Conservation (phyloP, 2,113 vertebrate species). For the Microcebus jonahi region DNA sequence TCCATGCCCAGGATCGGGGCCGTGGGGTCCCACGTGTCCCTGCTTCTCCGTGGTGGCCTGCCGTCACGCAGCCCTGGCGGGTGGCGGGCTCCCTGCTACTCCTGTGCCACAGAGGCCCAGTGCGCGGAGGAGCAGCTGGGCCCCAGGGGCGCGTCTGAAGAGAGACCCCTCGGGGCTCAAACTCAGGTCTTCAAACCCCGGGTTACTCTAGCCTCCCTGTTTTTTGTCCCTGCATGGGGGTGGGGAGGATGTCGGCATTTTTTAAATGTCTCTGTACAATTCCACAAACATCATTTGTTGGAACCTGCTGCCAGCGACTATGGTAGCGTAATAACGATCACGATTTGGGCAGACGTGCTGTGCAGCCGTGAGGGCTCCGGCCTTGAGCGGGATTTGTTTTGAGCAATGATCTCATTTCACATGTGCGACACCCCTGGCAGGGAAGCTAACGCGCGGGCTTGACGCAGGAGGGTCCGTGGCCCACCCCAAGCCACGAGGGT, state of each 20-base stretch:
- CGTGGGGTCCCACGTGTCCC: too few species aligned
- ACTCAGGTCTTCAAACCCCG: too few species aligned
- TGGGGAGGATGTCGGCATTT: too few species aligned
- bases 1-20: background rate
- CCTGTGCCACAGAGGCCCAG: too few species aligned
- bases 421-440: too few species aligned
- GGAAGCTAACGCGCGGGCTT: too few species aligned
- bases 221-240: background rate
- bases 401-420: too few species aligned
- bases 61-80: background rate
- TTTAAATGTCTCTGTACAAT: background rate
- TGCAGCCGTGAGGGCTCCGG: too few species aligned
- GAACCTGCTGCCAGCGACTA: background rate
- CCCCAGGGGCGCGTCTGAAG: background rate
- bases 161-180: background rate
- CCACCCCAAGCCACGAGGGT: background rate
- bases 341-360: too few species aligned
- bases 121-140: rapidly evolving
- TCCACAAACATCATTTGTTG: background rate
- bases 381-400: background rate
- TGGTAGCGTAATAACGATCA: background rate
- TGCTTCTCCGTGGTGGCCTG: background rate
- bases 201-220: background rate
- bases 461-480: too few species aligned
- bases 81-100: background rate